Conservation (phyloP, 2,113 vertebrate genomes). For the Trogon melanurus region DNA sequence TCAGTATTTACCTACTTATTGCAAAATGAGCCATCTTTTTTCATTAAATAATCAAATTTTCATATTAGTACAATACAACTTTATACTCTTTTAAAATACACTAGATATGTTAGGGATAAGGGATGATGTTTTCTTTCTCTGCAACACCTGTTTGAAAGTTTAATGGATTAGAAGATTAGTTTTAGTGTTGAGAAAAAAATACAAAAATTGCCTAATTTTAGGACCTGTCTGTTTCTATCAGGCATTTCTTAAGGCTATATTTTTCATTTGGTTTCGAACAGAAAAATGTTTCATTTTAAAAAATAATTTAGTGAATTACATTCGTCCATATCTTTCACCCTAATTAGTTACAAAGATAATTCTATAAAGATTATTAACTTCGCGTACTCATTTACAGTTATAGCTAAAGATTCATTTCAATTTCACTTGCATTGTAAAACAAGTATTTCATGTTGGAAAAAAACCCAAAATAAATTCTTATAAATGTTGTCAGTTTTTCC, state of each 20-base stretch:
- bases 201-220: constrained; percentile 80
- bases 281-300: constrained; percentile 80
- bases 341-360: constrained; percentile 86
- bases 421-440: constrained; percentile 82
- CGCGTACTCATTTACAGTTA: constrained; percentile 83
- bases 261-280: constrained; percentile 86
- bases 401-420: constrained; percentile 79
- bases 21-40: constrained; percentile 83
- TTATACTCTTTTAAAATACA: constrained; percentile 83
- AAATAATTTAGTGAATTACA: constrained; percentile 89
- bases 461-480: constrained; percentile 74
- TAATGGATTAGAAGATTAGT: constrained; percentile 83
- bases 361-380: constrained; percentile 80
- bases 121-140: constrained; percentile 76
- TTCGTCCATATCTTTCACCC: constrained; percentile 80
- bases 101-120: constrained; percentile 81
- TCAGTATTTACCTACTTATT: constrained; percentile 86
- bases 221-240: constrained; percentile 77
- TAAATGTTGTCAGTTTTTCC: constrained; percentile 76
- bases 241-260: constrained; percentile 82
- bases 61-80: constrained; percentile 85
- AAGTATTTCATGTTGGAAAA: constrained; percentile 75
- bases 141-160: constrained; percentile 79
- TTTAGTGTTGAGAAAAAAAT: constrained; percentile 77
- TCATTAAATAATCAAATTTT: constrained; percentile 84